A percentile compares a stretch with the other conserved stretches of the same genome.
Conservation (phyloP, 1,140 invertebrate species). For the Eumeta japonica region DNA sequence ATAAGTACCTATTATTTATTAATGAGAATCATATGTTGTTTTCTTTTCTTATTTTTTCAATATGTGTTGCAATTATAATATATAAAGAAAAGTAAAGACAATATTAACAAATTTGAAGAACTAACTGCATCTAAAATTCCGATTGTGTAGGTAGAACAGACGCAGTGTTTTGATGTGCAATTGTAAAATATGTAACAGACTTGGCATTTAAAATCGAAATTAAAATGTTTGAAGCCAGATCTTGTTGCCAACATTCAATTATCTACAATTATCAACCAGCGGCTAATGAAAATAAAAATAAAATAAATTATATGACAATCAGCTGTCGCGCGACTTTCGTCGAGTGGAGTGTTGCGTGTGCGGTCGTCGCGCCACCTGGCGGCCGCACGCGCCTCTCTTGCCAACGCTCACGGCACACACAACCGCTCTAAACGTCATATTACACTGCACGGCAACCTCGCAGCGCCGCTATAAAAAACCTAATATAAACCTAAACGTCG, state of each 20-base stretch:
- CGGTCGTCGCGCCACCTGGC: conserved; percentile 29
- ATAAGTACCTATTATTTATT: too few species aligned
- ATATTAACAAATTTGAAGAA: too few species aligned
- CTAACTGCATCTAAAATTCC: too few species aligned
- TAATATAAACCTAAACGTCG: conserved; percentile 53
- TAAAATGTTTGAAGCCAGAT: too few species aligned
- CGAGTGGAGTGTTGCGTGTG: conserved; percentile 10
- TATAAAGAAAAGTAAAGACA: too few species aligned
- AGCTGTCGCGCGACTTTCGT: neutral
- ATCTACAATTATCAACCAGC: neutral
- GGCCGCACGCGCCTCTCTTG: conserved; percentile 11
- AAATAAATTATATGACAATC: neutral
- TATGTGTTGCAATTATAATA: too few species aligned
- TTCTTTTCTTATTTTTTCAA: too few species aligned
- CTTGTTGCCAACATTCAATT: neutral
- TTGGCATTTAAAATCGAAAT: too few species aligned
- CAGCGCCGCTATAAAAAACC: conserved; percentile 44
- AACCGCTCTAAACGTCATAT: conserved; percentile 17
- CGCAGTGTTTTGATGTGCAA: too few species aligned
- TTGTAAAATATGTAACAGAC: too few species aligned
- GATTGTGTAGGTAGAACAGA: too few species aligned
- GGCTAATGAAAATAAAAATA: neutral
- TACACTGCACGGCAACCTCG: conserved; percentile 29
- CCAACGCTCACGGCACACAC: neutral
- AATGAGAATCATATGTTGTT: too few species aligned